These are phyloP conservation scores for Pocillopora damicornis DNA, from an alignment of 64 coral and sea anemone genomes.

Conservation along the genomic window DNA sequence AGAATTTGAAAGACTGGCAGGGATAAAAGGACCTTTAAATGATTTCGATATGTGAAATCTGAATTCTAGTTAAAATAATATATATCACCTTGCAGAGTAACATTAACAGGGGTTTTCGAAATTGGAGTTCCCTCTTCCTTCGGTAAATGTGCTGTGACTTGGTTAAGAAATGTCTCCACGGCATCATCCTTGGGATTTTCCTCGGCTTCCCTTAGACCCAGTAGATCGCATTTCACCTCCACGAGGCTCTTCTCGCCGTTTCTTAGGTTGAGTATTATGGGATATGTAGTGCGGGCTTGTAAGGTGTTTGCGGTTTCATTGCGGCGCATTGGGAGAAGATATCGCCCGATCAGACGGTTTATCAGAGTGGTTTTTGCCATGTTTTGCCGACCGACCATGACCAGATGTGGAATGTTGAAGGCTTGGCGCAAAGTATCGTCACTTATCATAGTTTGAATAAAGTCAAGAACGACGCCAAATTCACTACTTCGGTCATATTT, in stretches of 20 bases:
- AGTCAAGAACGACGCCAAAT: constrained; percentile 48
- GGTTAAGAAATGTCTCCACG: constrained; percentile 60
- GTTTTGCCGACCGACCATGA: constrained; percentile 56
- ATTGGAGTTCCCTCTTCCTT: constrained; percentile 66
- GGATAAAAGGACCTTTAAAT: no score
- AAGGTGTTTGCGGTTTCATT: constrained; percentile 66
- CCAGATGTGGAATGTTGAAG: constrained; percentile 55
- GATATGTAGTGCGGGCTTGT: constrained; percentile 73
- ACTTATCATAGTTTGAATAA: constrained; percentile 47
- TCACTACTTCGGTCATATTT: constrained; percentile 45
- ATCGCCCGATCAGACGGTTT: constrained; percentile 60
- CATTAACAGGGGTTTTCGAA: constrained; percentile 73
- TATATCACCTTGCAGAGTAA: constrained; percentile 39
- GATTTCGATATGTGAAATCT: no score
- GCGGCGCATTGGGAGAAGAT: constrained; percentile 77
- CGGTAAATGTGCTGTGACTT: constrained; percentile 40
- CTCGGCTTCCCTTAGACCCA: neutral
- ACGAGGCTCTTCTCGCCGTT: constrained; percentile 26
- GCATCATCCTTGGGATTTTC: constrained; percentile 53
- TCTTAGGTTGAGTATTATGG: constrained; percentile 74
- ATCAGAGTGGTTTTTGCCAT: constrained; percentile 64
- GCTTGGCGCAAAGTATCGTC: constrained; percentile 27
- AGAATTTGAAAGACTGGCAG: no score
- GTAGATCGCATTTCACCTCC: neutral
- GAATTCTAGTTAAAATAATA: no score